These are phyloP conservation scores for Ischnus inquisitorius DNA, from an alignment of 2,888 invertebrate species.

Conservation along the genomic window DNA sequence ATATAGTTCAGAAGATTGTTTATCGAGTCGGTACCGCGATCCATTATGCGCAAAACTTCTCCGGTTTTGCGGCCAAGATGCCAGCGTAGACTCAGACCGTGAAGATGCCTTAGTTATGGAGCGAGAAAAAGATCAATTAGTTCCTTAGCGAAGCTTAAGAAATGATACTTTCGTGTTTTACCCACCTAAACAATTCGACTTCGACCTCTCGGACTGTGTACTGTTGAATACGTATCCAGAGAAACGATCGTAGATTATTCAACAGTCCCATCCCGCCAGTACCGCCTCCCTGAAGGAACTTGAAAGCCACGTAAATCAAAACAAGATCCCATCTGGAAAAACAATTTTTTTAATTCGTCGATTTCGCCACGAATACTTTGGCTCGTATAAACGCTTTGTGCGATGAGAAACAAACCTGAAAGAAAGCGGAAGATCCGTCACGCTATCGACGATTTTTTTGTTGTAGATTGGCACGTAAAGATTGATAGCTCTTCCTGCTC, in stretches of 20 bases:
- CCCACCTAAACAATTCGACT: slow-evolving; percentile 85
- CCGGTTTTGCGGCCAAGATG: slow-evolving; percentile 98
- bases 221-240: slow-evolving; percentile 98
- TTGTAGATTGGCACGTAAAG: slow-evolving; percentile 97
- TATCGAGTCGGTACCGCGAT: slow-evolving; percentile 98
- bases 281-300: slow-evolving; percentile 98
- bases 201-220: slow-evolving; percentile 97
- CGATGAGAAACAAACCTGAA: slow-evolving; percentile 77
- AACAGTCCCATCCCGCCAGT: slow-evolving; percentile 96
- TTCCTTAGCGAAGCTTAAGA: neutral
- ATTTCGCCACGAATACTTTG: neutral
- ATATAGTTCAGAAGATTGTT: slow-evolving; percentile 97
- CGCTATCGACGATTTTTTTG: slow-evolving; percentile 90
- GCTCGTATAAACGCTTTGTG: neutral
- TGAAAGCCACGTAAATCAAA: slow-evolving; percentile 93
- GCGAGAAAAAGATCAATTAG: neutral
- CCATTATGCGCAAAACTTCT: slow-evolving; percentile 98
- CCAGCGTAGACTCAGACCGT: slow-evolving; percentile 96
- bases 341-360: neutral
- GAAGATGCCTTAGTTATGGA: slow-evolving; percentile 89
- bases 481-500: slow-evolving; percentile 94
- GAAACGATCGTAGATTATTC: slow-evolving; percentile 95
- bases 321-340: slow-evolving; percentile 94
- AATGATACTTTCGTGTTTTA: neutral
- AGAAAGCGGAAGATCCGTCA: slow-evolving; percentile 71